A percentile compares a stretch with the other conserved stretches of the same genome.
Conservation (phyloP, 2,888 invertebrate genomes). For the Oscheius sp. region DNA sequence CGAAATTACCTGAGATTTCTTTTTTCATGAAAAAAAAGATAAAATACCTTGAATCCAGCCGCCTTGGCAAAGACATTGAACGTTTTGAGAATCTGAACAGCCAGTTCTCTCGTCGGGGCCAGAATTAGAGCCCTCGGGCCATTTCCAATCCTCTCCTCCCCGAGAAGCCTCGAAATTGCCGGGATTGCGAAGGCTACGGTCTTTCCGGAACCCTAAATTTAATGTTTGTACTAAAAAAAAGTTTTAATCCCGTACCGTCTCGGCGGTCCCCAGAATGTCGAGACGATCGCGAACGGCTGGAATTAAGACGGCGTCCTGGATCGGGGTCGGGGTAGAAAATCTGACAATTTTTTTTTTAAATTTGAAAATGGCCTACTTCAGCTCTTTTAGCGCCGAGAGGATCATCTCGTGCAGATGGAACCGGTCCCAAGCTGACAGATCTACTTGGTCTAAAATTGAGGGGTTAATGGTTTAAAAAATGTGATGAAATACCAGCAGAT, state of each 20-base stretch:
- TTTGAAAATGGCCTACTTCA: slow-evolving; percentile 43
- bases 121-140: slow-evolving; percentile 85
- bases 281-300: slow-evolving; percentile 87
- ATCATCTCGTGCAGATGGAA: slow-evolving; percentile 50
- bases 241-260: slow-evolving; percentile 79
- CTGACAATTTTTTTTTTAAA: slow-evolving; percentile 35
- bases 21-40: slow-evolving; percentile 4
- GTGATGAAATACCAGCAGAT: not conserved
- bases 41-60: slow-evolving; percentile 72
- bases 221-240: slow-evolving; percentile 15
- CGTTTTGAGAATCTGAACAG: slow-evolving; percentile 90
- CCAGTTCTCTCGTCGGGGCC: slow-evolving; percentile 95
- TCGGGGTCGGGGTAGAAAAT: slow-evolving; percentile 83
- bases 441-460: not conserved
- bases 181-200: slow-evolving; percentile 97
- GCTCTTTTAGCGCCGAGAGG: slow-evolving; percentile 44
- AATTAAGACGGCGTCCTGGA: slow-evolving; percentile 85
- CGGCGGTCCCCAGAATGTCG: slow-evolving; percentile 97
- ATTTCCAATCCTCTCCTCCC: slow-evolving; percentile 34
- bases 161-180: slow-evolving; percentile 78
- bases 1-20: slow-evolving; percentile 80
- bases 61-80: slow-evolving; percentile 81
- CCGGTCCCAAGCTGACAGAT: slow-evolving; percentile 44
- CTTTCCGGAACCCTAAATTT: slow-evolving; percentile 88
- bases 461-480: not conserved